Evolutionary conservation across 2,888 invertebrate species (phyloP), one percentile per base, ranked within the genome.

Genomic region (Physocephala rufipes): DNA sequence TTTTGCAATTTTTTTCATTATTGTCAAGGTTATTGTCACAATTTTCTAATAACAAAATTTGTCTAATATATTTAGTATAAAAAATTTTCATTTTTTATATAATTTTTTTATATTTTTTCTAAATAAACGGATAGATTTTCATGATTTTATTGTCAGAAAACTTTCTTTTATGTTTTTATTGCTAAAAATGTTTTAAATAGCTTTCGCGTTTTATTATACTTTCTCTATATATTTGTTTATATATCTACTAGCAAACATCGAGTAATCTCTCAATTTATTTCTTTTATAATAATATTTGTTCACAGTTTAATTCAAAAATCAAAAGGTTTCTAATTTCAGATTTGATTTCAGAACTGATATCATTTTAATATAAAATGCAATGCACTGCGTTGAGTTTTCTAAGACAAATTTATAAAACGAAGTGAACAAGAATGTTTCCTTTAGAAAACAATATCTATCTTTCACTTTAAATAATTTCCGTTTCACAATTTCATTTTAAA

Each of bases 221-320:
- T 66, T 69, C 45, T n/a, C 28, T 55, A 43, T 36, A 2, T 64
- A n/a, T n/a, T n/a, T n/a, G n/a, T n/a, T n/a, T n/a, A n/a, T n/a
- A n/a, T n/a, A n/a, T n/a, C n/a, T n/a, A n/a, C n/a, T n/a, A n/a
- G n/a, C n/a, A n/a, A n/a, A n/a, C n/a, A n/a, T n/a, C n/a, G n/a
- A n/a, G n/a, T n/a, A n/a, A n/a, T n/a, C n/a, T n/a, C n/a, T n/a
- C n/a, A n/a, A n/a, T 53, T 67, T 53, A 16, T 68, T 68, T 70
- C 28, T 63, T 26, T 58, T 45, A 36, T 73, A 71, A 68, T 62
- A 62, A 53, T 43, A 62, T 58, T 70, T 70, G 49, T 62, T 62
- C 45, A 45, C 45, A 21, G 43, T 24, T 45, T 61, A n/a, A 43
- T 62, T 43, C 19, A 19, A 53, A 53, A 53, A 19, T 26, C 13